Percentiles rank a stretch among this genome's conserved stretches.
phyloP scores from a whole-genome alignment of 2,113 vertebrate species.

The Martes martes region DNA sequence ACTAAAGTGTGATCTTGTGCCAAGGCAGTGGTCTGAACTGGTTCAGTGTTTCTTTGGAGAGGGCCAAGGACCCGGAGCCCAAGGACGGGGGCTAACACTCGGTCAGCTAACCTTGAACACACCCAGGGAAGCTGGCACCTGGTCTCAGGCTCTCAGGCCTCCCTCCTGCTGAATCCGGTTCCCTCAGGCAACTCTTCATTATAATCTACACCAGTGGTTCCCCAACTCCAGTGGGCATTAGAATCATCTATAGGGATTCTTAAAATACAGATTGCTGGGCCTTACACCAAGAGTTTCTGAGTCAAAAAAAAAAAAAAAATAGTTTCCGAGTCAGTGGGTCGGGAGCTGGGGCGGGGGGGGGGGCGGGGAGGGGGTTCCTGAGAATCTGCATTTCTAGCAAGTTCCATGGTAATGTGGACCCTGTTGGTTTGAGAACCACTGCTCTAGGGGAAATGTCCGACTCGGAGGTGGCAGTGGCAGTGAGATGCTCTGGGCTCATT shows the following conservation, averaged over 20 bases:
- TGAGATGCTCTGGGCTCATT: neutral
- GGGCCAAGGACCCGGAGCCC: neutral
- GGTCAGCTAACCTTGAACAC: neutral
- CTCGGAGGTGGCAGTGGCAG: neutral
- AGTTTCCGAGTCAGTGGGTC: neutral
- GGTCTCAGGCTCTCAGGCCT: neutral
- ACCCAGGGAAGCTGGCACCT: neutral
- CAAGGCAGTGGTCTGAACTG: constrained; percentile 18
- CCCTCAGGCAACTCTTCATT: neutral
- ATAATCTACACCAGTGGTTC: neutral
- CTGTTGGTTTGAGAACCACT: neutral
- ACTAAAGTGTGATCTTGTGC: constrained; percentile 73
- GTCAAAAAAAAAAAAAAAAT: too few species aligned
- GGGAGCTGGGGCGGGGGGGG: too few species aligned
- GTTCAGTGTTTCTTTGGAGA: constrained; percentile 20
- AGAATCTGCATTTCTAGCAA: neutral
- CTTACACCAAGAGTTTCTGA: neutral
- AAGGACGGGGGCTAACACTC: neutral
- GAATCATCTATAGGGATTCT: neutral
- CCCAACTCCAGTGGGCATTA: neutral
- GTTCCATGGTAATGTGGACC: neutral
- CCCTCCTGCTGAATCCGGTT: neutral
- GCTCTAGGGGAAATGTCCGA: neutral
- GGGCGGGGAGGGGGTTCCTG: neutral
- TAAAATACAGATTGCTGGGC: neutral